phyloP scores from a whole-genome alignment of 1,140 invertebrate species.

The Macrotrachela quadricornifera region DNA sequence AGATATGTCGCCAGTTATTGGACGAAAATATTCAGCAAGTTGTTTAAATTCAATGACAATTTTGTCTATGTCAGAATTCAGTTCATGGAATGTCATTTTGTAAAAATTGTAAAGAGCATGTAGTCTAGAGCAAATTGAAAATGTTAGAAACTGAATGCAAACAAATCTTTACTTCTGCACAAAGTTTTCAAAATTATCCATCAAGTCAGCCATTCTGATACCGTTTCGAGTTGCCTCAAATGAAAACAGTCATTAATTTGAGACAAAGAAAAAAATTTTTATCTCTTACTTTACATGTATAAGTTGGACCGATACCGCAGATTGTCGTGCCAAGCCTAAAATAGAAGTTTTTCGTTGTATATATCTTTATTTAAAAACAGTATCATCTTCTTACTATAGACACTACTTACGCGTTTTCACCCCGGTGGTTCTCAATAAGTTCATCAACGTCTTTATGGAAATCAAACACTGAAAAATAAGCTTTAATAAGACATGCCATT shows the following conservation, averaged over 20 bases:
- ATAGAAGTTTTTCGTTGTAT: no score
- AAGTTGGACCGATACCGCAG: slow-evolving; percentile 78
- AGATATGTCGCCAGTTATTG: slow-evolving; percentile 72
- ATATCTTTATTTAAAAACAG: no score
- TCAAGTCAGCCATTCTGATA: slow-evolving; percentile 68
- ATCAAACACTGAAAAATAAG: no score
- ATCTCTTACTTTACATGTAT: slow-evolving; percentile 39
- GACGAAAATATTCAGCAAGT: slow-evolving; percentile 56
- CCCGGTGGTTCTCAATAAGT: slow-evolving; percentile 1
- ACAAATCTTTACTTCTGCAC: slow-evolving; percentile 44
- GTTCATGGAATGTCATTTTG: no score
- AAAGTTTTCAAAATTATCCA: slow-evolving; percentile 71
- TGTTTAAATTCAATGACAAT: slow-evolving; percentile 38
- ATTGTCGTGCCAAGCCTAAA: slow-evolving; percentile 69
- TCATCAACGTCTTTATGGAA: slow-evolving; percentile 6
- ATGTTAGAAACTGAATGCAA: not conserved
- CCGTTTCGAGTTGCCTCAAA: slow-evolving; percentile 58
- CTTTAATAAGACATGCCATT: no score
- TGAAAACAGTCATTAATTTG: no score
- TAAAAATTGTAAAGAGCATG: no score
- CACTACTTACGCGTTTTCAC: no score
- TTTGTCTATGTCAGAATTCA: no score
- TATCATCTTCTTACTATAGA: no score
- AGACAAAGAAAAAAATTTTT: no score
- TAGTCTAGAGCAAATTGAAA: not conserved